Evolutionary conservation across 2,888 invertebrate genomes (phyloP), one percentile per base, ranked within the genome.

Genomic region (Drosophila nr. fundita): DNA sequence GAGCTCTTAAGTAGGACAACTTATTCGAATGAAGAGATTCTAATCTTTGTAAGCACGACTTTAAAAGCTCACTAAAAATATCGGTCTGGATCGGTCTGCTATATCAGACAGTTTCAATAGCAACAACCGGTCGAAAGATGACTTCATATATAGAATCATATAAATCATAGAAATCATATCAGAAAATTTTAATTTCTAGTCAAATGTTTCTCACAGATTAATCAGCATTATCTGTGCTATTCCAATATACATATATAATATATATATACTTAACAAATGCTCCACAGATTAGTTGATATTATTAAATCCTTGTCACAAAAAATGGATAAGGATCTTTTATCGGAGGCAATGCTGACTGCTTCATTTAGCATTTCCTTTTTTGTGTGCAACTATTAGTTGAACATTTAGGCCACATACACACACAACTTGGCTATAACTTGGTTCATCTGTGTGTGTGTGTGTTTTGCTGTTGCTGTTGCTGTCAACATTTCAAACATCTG

Each of bases 401-500:
- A 18, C 36, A n/a, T 34, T 53, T 34, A 27, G 54, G 54, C 36
- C 54, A 36, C 30, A 34, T 2, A 27, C 24, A 24, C 36, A n/a
- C 49, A 11, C 18, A 36, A 27, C 18, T 2, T 18, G 18, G 54
- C 18, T 13, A 36, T 55, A 13, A 27, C 24, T 45, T 38, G 13
- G 18, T 54, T n/a, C 7, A 15, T 24, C 0, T 27, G 29, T 29
- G 11, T 21, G n/a, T 42, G 11, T 42, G 13, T 21, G 11, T 42
- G 30, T 0, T 30, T 32, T 42, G 40, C 40, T n/a, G 10, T 45
- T 45, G 15, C 45, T 42, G 40, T 48, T 29, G 30, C 32, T 57
- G 3, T 27, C 32, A 48, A 52, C 71, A 63, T 62, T 72, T 30
- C 27, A 10, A 36, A 54, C 81, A 74, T 53, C 80, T 68, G 73